These are phyloP conservation scores for Rattus norvegicus DNA, from an alignment of 2,113 vertebrate species.

Conservation along the genomic window GRCr8 NC_086036.1:9555501-9556000, in stretches of 20 bases:
- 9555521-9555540: background rate
- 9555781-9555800: background rate
- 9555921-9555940: background rate
- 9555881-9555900: background rate
- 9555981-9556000: background rate
- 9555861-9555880: background rate
- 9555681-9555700: background rate
- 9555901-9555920: background rate
- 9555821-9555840: background rate
- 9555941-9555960: background rate
- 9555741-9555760: background rate
- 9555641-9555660: background rate
- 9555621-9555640: background rate
- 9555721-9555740: background rate
- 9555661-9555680: background rate
- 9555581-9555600: background rate
- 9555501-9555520: background rate
- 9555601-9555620: background rate
- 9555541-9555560: background rate
- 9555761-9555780: background rate
- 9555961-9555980: background rate
- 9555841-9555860: background rate
- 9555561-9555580: background rate
- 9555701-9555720: background rate
- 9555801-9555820: background rate